phyloP scores from a whole-genome alignment of 2,888 invertebrate species.

The Dolomedes plantarius region DNA sequence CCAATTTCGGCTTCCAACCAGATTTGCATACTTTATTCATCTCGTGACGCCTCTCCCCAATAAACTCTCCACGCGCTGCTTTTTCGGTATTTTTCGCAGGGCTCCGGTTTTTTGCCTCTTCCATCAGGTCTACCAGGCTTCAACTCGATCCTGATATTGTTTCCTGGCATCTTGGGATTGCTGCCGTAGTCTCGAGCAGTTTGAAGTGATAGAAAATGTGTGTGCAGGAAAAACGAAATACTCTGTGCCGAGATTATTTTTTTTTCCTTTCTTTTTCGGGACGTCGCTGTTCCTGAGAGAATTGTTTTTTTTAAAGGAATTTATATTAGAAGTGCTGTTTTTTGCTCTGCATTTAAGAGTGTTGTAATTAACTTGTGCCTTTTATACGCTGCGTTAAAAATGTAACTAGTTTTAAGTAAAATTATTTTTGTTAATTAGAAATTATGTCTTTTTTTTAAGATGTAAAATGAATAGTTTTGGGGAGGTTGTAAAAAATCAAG shows the following conservation, averaged over 20 bases:
- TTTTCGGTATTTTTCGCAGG: slow-evolving; percentile 2
- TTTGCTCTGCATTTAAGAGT: too few species aligned
- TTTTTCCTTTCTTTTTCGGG: background rate
- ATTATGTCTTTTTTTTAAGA: too few species aligned
- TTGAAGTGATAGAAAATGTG: slow-evolving; percentile 10
- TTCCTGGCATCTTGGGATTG: slow-evolving; percentile 16
- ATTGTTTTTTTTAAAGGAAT: too few species aligned
- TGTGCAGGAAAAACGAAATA: background rate
- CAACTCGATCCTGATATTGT: slow-evolving; percentile 9
- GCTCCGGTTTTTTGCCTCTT: background rate
- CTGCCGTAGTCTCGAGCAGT: background rate
- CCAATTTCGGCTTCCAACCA: slow-evolving; percentile 38
- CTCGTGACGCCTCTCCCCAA: slow-evolving; percentile 23
- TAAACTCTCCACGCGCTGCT: slow-evolving; percentile 18
- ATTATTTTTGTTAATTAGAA: too few species aligned
- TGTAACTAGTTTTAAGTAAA: too few species aligned
- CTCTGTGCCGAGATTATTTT: too few species aligned
- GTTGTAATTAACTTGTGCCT: too few species aligned
- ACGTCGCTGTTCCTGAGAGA: background rate
- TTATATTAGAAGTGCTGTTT: too few species aligned
- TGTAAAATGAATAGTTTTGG: too few species aligned
- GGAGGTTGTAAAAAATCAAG: too few species aligned
- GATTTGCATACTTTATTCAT: slow-evolving; percentile 67
- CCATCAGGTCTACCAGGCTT: background rate
- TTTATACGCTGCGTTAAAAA: too few species aligned